Percentiles rank a stretch among this genome's conserved stretches.
Evolutionary conservation across 2,113 vertebrate species (phyloP).

Genomic region (Platysteira castanea): DNA sequence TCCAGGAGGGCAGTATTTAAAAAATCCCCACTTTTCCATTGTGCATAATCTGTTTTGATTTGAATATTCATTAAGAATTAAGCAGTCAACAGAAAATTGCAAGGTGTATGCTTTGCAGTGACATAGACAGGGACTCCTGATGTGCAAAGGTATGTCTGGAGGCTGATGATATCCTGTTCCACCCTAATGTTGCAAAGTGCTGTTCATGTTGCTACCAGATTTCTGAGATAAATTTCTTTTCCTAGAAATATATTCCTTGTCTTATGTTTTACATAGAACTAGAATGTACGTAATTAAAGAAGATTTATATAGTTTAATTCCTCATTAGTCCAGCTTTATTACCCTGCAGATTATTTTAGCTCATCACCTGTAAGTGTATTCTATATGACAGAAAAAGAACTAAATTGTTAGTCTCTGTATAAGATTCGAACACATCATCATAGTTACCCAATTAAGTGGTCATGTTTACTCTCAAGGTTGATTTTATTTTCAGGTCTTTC

Average conservation of each 20-base stretch:
- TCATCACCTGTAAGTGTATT: not conserved
- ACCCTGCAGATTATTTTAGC: not conserved
- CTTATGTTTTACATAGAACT: not conserved
- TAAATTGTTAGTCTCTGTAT: not conserved
- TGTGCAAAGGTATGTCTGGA: not conserved
- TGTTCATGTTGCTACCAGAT: not conserved
- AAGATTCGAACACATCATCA: not conserved
- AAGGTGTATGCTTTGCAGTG: not conserved
- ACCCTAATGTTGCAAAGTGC: not conserved
- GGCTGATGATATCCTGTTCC: not conserved
- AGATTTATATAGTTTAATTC: not conserved
- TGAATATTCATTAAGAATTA: not conserved
- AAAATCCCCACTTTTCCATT: not conserved
- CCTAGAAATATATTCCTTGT: not conserved
- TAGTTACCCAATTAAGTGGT: not conserved
- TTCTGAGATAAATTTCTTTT: not conserved
- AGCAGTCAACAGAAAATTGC: not conserved
- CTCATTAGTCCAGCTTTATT: not conserved
- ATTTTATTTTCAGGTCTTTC: conserved; percentile 11
- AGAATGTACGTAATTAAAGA: not conserved
- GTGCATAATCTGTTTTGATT: not conserved
- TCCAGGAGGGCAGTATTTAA: not conserved
- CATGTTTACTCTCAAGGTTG: not conserved
- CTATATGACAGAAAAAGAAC: not conserved
- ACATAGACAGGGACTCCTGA: not conserved